Conservation (phyloP, 2,113 vertebrate species). For the Tragelaphus scriptus region DNA sequence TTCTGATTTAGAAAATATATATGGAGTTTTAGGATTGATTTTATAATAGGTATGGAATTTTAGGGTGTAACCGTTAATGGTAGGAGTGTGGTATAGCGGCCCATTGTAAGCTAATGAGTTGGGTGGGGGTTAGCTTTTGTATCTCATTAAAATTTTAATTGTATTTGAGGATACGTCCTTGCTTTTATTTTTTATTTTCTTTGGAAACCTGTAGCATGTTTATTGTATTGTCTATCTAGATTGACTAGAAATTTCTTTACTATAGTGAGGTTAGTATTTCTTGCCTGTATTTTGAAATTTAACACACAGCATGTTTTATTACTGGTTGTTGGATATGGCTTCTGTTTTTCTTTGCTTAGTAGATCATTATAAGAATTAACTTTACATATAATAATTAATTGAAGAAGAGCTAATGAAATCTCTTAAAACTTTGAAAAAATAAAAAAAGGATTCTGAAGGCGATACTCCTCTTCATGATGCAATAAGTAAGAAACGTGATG, state of each 20-base stretch:
- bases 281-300: conserved; percentile 13
- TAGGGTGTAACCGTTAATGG: background rate
- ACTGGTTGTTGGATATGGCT: background rate
- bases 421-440: conserved; percentile 25
- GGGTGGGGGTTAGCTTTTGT: background rate
- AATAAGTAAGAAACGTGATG: conserved; percentile 99
- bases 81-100: background rate
- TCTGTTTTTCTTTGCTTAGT: conserved; percentile 38
- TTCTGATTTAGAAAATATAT: conserved; percentile 24
- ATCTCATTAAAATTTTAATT: conserved; percentile 7
- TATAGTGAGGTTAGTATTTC: background rate
- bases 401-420: conserved; percentile 35
- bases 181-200: background rate
- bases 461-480: conserved; percentile 98
- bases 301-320: background rate
- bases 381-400: background rate
- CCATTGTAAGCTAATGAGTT: background rate
- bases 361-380: conserved; percentile 5
- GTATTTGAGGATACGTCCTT: background rate
- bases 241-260: background rate
- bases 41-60: background rate
- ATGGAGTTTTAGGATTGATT: conserved; percentile 3
- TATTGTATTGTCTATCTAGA: background rate
- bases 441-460: conserved; percentile 93
- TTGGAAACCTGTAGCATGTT: background rate